Evolutionary conservation across 2,113 vertebrate species (phyloP), one percentile per base, ranked within the genome.

Genomic region (Bos javanicus): DNA sequence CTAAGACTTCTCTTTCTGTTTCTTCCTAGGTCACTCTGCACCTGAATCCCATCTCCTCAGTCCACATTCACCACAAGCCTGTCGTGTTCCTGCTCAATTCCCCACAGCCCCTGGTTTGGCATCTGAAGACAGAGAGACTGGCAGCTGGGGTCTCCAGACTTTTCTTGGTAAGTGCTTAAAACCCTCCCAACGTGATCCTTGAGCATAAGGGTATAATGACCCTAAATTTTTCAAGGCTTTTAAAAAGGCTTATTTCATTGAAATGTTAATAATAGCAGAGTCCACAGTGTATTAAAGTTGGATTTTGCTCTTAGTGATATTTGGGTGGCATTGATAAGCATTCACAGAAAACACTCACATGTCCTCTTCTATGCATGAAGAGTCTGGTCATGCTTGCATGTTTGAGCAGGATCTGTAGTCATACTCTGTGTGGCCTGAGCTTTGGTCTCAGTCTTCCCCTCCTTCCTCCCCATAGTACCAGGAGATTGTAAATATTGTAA

Each of bases 31-130:
- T 99, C 97, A 99, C 99, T 0, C 98, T 99, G 94, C 99, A 99
- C 98, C 98, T 99, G 98, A 99, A 99, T 98, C 99, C 99, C 50
- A 99, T 99, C 98, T 99, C 99, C 67, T 99, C 99, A 0, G 97
- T 99, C 91, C 98, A 99, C 92, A 98, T 99, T 97, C 99, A 99
- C 98, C 98, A 99, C 91, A 99, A 99, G 98, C 99, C 99, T 19
- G 97, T 99, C 93, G 99, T 99, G 96, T 99, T 99, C 86, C 98
- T 99, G 97, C 99, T 99, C 87, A 99, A 99, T 98, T 99, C 99
- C 81, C 99, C 99, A 6, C 98, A 99, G 94, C 99, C 99, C 2
- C 94, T 99, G 95, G 96, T 99, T 86, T 99, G 99, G 99, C 99
- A 98, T 98, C 98, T 99, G 95, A 99, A 99, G 98, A 99, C 99